Evolutionary conservation across 2,113 vertebrate species (phyloP).

Genomic region (Ochotona princeps): DNA sequence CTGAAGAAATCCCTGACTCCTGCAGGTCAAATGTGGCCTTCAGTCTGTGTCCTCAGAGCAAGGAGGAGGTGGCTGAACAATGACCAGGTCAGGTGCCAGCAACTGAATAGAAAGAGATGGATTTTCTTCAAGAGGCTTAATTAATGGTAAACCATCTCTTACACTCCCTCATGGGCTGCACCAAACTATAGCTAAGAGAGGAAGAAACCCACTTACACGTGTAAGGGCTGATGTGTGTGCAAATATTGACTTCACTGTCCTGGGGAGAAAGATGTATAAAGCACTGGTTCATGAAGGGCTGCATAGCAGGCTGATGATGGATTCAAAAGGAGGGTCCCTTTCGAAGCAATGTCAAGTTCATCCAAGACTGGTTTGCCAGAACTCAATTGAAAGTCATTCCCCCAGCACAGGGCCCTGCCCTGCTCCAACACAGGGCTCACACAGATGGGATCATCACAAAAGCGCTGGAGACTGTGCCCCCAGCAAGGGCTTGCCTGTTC

Average conservation of each 20-base stretch:
- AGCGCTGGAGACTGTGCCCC: neutral
- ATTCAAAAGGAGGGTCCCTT: neutral
- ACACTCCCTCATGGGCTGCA: neutral
- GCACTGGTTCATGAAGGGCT: neutral
- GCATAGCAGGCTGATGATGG: neutral
- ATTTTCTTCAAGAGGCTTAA: neutral
- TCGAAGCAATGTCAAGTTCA: neutral
- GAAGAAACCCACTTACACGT: neutral
- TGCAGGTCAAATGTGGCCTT: neutral
- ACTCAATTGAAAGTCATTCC: neutral
- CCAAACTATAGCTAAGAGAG: neutral
- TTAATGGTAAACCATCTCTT: neutral
- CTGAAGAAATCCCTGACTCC: neutral
- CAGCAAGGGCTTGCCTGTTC: neutral
- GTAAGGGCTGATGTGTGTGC: neutral
- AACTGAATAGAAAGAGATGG: neutral
- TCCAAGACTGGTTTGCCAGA: neutral
- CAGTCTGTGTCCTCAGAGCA: neutral
- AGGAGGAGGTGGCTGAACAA: neutral
- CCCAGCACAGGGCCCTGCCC: neutral
- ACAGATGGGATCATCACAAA: neutral
- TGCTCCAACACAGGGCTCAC: neutral
- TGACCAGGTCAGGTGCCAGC: neutral
- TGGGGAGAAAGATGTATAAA: neutral
- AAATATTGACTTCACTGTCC: neutral